Base-by-base conservation (phyloP, 2,888 invertebrate species). In the Hypena proboscidalis region DNA sequence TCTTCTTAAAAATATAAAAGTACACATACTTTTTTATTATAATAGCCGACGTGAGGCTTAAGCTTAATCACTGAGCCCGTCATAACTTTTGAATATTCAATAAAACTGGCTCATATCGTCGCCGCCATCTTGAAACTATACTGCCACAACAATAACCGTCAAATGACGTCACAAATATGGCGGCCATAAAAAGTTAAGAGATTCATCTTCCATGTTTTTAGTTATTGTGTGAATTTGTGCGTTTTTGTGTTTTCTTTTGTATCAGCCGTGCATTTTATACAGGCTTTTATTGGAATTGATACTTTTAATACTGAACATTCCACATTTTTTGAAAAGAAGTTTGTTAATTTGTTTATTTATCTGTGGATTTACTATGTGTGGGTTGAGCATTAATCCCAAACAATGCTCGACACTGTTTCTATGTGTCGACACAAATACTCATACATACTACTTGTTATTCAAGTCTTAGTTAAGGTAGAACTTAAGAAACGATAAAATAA, bases 401-500 rank as follows among this genome's bases (percentile, higher is more conserved):
- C 52, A 60, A 55, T 60, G 47, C 19, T 60, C 64, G 65, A 67
- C 67, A 70, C 62, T 58, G 51, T 41, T 50, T 54, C 51, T 43
- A 56, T 54, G 57, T 62, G 50, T 62, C 63, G 59, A 57, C 59
- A 59, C 67, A 45, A 70, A 74, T 74, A 73, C 78, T 77, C 75
- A 72, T 72, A 67, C 70, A 74, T 78, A 77, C 75, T 78, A 81
- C 83, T 89, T 89, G 90, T 90, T 89, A 89, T 83, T 86, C 89
- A 85, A 83, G 82, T 85, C 83, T 78, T 83, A 86, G 67, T 84
- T 90, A 90, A 89, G 89, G 75, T 89, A 90, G 90, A 68, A 55
- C 51, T 73, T 91, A 91, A 91, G 90, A 82, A 89, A 88, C 87
- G 84, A 89, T 90, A 85, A 87, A 67, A 85, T 86, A 87, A 85